These are phyloP conservation scores for Cosmopolites sordidus DNA, from an alignment of 2,888 invertebrate genomes.

Conservation along the genomic window DNA sequence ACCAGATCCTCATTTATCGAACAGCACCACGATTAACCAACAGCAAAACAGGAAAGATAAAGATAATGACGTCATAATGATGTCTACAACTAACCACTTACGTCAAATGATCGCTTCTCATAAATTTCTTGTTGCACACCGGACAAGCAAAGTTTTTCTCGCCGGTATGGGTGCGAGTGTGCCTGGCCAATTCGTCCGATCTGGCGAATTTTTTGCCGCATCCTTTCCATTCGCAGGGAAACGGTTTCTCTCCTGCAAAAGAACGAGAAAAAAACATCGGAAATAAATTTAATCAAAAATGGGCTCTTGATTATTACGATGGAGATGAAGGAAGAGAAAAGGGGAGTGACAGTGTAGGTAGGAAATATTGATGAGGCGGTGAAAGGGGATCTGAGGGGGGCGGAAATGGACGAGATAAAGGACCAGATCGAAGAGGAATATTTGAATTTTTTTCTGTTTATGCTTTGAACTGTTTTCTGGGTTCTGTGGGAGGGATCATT, in stretches of 20 bases:
- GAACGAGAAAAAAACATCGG: conserved; percentile 32
- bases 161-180: conserved; percentile 61
- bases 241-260: conserved; percentile 59
- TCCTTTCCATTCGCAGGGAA: conserved; percentile 59
- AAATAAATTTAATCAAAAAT: conserved; percentile 3
- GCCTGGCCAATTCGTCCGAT: conserved; percentile 61
- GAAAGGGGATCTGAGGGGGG: neutral
- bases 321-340: neutral
- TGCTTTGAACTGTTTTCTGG: no score
- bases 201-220: conserved; percentile 62
- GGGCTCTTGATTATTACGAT: neutral
- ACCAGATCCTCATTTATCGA: no score
- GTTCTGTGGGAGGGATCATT: no score
- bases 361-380: neutral
- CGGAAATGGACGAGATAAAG: neutral
- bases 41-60: no score
- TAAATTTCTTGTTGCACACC: conserved; percentile 60
- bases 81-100: conserved; percentile 33
- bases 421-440: no score
- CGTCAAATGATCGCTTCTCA: conserved; percentile 63
- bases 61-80: neutral
- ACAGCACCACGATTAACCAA: no score
- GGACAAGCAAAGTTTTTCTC: conserved; percentile 63
- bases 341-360: no score
- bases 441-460: no score